Percentiles rank a stretch among this genome's conserved stretches.
These are phyloP conservation scores for Chiloscyllium plagiosum DNA, from an alignment of 2,113 vertebrate species.

Conservation along the genomic window DNA sequence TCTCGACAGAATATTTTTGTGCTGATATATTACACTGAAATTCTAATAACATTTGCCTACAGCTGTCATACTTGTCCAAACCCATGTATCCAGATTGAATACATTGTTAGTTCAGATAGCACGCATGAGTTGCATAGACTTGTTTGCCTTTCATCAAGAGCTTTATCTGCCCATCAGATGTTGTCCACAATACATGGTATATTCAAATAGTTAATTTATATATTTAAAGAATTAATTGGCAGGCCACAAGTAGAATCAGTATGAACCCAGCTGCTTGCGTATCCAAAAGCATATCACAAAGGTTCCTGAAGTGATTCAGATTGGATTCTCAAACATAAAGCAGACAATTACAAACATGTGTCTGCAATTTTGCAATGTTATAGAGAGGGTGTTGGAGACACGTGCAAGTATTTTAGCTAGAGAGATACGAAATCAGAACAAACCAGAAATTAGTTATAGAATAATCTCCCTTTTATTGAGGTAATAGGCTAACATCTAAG, in stretches of 20 bases:
- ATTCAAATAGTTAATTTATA: background rate
- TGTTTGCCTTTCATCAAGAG: background rate
- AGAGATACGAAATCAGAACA: background rate
- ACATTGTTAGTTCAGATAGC: background rate
- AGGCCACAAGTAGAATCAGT: background rate
- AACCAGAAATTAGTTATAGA: background rate
- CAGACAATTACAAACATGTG: background rate
- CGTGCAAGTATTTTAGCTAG: background rate
- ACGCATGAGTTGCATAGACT: background rate
- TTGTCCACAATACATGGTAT: background rate
- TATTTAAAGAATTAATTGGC: background rate
- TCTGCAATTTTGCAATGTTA: no score
- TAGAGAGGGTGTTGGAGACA: background rate
- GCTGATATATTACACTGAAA: background rate
- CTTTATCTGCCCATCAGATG: background rate
- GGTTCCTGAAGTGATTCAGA: background rate
- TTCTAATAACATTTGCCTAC: slow-evolving; percentile 3
- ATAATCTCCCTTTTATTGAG: background rate
- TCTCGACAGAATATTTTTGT: background rate
- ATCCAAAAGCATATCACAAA: background rate
- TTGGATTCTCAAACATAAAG: background rate
- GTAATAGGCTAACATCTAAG: background rate
- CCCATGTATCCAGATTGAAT: background rate
- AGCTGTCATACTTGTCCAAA: background rate
- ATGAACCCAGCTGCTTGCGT: background rate